Percentiles rank a stretch among this genome's conserved stretches.
phyloP scores from a whole-genome alignment of 2,113 vertebrate species.

The Sula dactylatra region DNA sequence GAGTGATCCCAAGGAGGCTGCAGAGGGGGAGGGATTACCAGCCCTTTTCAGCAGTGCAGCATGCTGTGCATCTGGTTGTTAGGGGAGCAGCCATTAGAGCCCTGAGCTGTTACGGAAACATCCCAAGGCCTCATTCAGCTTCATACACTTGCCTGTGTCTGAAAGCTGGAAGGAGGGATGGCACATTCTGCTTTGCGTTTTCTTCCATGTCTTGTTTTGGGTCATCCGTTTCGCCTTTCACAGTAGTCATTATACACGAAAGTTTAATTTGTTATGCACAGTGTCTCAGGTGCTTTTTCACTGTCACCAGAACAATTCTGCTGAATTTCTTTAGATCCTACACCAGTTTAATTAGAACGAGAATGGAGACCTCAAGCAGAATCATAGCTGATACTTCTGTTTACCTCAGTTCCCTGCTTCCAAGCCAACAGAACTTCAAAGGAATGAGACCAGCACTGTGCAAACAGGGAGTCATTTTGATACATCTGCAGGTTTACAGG shows the following conservation, averaged over 20 bases:
- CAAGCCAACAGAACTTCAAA: neutral
- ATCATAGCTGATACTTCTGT: neutral
- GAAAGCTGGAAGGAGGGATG: neutral
- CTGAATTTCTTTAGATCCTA: neutral
- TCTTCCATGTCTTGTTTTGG: neutral
- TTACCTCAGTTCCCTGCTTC: neutral
- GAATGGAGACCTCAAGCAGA: neutral
- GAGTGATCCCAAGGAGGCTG: neutral
- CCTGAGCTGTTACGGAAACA: neutral
- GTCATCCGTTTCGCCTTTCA: neutral
- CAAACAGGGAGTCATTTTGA: neutral
- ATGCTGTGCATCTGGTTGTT: neutral
- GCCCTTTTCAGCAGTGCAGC: neutral
- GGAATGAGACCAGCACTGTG: neutral
- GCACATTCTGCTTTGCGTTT: neutral
- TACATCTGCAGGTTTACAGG: neutral
- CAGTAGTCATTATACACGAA: neutral
- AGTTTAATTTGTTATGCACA: neutral
- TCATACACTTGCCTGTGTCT: neutral
- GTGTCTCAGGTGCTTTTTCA: neutral
- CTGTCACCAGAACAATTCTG: neutral
- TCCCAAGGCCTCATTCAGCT: neutral
- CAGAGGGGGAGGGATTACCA: fast-evolving
- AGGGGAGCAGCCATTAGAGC: neutral
- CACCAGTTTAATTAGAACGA: neutral